phyloP scores from a whole-genome alignment of 2,113 vertebrate species.

The Myotis yumanensis region DNA sequence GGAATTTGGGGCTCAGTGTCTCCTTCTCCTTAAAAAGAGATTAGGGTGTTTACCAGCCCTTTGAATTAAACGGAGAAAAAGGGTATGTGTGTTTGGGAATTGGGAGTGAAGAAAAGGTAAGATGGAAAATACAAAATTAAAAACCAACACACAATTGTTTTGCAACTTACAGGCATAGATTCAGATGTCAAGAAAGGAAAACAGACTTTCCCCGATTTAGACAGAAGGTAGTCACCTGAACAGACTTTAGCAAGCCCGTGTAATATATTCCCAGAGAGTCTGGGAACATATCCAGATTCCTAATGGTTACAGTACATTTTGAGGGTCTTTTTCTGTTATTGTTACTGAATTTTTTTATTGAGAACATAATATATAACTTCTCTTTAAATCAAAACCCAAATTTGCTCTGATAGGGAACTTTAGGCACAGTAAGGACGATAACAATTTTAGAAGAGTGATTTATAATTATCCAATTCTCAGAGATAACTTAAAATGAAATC shows the following conservation, averaged over 20 bases:
- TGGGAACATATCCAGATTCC: background rate
- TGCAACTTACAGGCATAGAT: background rate
- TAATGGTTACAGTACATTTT: background rate
- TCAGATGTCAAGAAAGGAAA: conserved; percentile 6
- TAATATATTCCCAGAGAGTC: background rate
- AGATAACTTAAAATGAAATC: background rate
- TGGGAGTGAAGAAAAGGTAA: background rate
- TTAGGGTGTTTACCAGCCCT: background rate
- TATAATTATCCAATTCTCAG: background rate
- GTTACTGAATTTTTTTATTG: background rate
- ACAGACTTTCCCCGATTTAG: background rate
- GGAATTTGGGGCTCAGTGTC: background rate
- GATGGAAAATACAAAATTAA: background rate
- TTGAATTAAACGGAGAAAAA: background rate
- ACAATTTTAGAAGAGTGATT: background rate
- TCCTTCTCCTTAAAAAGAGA: background rate
- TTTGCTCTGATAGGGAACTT: background rate
- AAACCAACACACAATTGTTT: background rate
- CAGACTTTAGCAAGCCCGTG: background rate
- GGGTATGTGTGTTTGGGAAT: background rate
- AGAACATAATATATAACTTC: background rate
- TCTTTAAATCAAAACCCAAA: background rate
- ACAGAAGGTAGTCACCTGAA: background rate
- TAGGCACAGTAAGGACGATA: background rate
- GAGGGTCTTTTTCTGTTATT: background rate